phyloP scores from a whole-genome alignment of 1,140 invertebrate species.

The Danaus plexippus region DNA sequence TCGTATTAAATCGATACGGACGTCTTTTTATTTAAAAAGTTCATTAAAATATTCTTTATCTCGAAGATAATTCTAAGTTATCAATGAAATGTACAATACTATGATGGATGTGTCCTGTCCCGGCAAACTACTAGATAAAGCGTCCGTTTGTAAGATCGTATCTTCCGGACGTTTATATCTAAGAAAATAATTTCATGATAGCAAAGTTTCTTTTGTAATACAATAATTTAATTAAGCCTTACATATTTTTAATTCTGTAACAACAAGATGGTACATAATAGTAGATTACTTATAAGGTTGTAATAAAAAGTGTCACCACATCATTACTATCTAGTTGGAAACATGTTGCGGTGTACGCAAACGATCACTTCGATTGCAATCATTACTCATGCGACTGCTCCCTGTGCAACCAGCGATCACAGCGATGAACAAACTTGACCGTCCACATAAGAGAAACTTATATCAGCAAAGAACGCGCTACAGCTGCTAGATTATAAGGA shows the following conservation, averaged over 20 bases:
- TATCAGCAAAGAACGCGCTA: conserved; percentile 35
- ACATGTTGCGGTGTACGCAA: conserved; percentile 55
- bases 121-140: conserved; percentile 25
- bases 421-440: conserved; percentile 35
- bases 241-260: background rate
- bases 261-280: conserved; percentile 38
- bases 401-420: conserved; percentile 36
- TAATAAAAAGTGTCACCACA: conserved; percentile 33
- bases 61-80: conserved; percentile 42
- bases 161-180: conserved; percentile 42
- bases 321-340: conserved; percentile 58
- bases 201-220: too few relatives aligned
- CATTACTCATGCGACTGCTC: conserved; percentile 42
- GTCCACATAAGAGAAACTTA: conserved; percentile 37
- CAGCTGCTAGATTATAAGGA: conserved; percentile 42
- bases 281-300: conserved; percentile 35
- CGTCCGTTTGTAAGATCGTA: conserved; percentile 40
- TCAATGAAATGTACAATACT: conserved; percentile 58
- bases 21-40: conserved; percentile 8
- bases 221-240: too few relatives aligned
- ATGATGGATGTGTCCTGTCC: conserved; percentile 54
- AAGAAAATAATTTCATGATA: conserved; percentile 10
- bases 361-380: conserved; percentile 54
- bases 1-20: too few relatives aligned
- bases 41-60: conserved; percentile 35